Evolutionary conservation across 1,140 invertebrate species (phyloP).

Genomic region (Nixonia krombeini): DNA sequence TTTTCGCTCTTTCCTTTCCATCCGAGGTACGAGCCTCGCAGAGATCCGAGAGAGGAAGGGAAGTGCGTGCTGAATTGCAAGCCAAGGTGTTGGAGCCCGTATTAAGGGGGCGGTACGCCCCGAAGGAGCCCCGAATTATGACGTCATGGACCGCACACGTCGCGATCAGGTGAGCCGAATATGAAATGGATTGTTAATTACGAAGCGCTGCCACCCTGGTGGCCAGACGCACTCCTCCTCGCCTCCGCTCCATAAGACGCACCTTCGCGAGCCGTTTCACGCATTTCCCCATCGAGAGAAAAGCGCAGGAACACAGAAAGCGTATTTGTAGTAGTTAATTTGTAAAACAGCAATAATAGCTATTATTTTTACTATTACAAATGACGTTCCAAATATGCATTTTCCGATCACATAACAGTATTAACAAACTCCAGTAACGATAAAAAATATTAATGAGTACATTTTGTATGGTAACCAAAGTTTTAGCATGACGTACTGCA

Average conservation of each 20-base stretch:
- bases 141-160: slow-evolving; percentile 72
- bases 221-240: slow-evolving; percentile 32
- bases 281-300: too few relatives aligned
- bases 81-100: slow-evolving; percentile 66
- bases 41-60: slow-evolving; percentile 34
- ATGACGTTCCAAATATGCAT: too few relatives aligned
- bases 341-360: too few relatives aligned
- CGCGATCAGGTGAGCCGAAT: slow-evolving; percentile 68
- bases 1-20: slow-evolving; percentile 34
- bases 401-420: too few relatives aligned
- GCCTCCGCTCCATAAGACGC: slow-evolving; percentile 10
- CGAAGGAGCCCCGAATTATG: slow-evolving; percentile 71
- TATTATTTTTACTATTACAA: too few relatives aligned
- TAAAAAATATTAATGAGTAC: too few relatives aligned
- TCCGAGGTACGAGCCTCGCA: slow-evolving; percentile 4
- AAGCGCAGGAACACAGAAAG: too few relatives aligned
- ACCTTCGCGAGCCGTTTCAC: slow-evolving; percentile 4
- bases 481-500: too few relatives aligned
- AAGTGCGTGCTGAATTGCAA: slow-evolving; percentile 64
- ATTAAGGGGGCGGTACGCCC: slow-evolving; percentile 70
- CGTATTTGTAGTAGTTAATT: too few relatives aligned
- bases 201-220: slow-evolving; percentile 46
- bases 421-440: too few relatives aligned
- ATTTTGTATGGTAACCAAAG: too few relatives aligned
- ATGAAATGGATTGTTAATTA: slow-evolving; percentile 71